Base-by-base conservation (phyloP, 2,888 invertebrate genomes). In the Caenorhabditis sp. region DNA sequence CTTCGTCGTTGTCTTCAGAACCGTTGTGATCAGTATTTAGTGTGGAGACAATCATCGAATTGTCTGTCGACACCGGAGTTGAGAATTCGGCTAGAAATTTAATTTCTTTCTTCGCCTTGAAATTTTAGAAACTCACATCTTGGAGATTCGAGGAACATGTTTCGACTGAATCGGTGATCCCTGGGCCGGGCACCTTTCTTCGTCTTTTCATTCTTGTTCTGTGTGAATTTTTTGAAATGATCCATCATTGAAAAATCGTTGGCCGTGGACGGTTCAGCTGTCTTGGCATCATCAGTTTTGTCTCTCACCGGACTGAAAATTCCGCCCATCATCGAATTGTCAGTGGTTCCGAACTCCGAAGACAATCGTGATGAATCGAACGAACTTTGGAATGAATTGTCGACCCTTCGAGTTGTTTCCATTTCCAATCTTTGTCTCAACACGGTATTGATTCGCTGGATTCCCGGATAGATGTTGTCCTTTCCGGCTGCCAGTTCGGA, bases 201-300 rank as follows among this genome's bases (percentile, higher is more conserved):
- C 10, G 24, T 55, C 26, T 26, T 6, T 53, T 53, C 3, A 55
- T 12, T 26, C 17, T 55, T 26, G 5, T n/a, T 3, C 3, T 5
- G 8, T 26, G 26, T 55, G 10, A 12, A 55, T 8, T 26, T 3
- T 26, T 24, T 26, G 26, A 55, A 55, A 55, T 55, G 55, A 17
- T 55, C 55, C 55, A 55, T 55, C 55, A 55, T 55, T 26, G 55
- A 55, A 17, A 55, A 55, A 10, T 55, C 26, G 8, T 24, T 17
- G 26, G 5, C 1, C 12, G 24, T 23, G 8, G 24, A 19, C 5
- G 10, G 6, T 53, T 8, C 17, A 8, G 53, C 8, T 21, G 53
- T 4, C 21, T 5, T 53, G 1, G 1, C 26, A 4, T 24, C 4
- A 23, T 4, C 17, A 23, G 26, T 1, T 24, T 12, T 26, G 10